Evolutionary conservation across 2,113 vertebrate species (phyloP), one percentile per base, ranked within the genome.

Genomic region (Phaetusa simplex): DNA sequence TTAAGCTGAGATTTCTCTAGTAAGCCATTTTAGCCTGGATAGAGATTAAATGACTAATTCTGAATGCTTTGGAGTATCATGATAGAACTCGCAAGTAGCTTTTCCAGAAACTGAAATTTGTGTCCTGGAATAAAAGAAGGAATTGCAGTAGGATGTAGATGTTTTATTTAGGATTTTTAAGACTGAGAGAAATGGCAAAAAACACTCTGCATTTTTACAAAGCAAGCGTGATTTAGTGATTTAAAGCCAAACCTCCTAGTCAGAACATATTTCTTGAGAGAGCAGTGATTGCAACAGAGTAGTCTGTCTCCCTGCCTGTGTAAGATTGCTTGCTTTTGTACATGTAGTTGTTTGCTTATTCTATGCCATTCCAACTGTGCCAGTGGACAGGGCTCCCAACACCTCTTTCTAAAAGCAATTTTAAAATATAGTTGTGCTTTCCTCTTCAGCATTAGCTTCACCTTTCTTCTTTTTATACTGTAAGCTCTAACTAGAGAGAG

Each of bases 11-110:
- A 91, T 95, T 95, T 92, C 87, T 86, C 22, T 90, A 45, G 85
- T 94, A 96, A 94, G 72, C 72, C 47, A 42, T 96, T 97, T 97
- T 93, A 89, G 88, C 62, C 83, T 96, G 87, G 66, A 67, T 84
- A 86, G 89, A 93, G 78, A 95, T 90, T 83, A 93, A 96, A 92
- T 92, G 7, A 88, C 82, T 93, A 87, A 82, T 91, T 95, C 58
- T 52, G 73, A 96, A 77, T 91, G 14, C 79, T 94, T 82, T 45
- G 71, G 88, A 67, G 77, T 84, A 79, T 67, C 38, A 14, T 92
- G 90, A 69, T 73, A 67, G 92, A 59, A 96, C 76, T 23, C 6
- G 9, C 59, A 59, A 85, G 62, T 47, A 91, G 64, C 83, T 94
- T 94, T 90, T 76, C 52, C 77, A 82, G 52, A 58, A 72, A 24